A percentile compares a stretch with the other conserved stretches of the same genome.
phyloP scores from a whole-genome alignment of 2,113 vertebrate genomes.

The Ginglymostoma cirratum region DNA sequence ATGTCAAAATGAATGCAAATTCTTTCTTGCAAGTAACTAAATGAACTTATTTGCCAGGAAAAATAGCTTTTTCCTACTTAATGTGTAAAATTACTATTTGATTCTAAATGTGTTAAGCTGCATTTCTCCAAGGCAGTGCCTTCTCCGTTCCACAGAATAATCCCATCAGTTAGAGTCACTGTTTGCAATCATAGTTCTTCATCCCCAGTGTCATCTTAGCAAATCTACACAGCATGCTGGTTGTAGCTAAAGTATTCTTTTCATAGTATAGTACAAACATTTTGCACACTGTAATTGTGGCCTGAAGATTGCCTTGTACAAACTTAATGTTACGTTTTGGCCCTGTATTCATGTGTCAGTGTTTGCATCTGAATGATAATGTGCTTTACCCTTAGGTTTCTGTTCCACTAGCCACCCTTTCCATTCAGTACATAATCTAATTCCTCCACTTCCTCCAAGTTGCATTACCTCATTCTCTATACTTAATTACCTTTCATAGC shows the following conservation, averaged over 20 bases:
- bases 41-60: neutral
- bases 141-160: neutral
- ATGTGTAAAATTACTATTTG: neutral
- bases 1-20: neutral
- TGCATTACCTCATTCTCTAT: neutral
- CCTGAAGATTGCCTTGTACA: neutral
- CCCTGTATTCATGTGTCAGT: neutral
- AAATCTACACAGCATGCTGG: neutral
- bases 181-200: neutral
- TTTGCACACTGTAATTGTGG: neutral
- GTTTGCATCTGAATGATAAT: neutral
- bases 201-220: neutral
- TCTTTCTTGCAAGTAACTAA: neutral
- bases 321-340: neutral
- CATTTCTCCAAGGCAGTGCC: neutral
- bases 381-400: neutral
- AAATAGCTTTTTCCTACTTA: neutral
- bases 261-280: neutral
- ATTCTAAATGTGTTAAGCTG: neutral
- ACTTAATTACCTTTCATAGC: neutral
- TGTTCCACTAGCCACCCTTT: neutral
- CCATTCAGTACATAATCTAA: neutral
- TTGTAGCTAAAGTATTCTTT: neutral
- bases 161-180: neutral
- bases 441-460: neutral